Evolutionary conservation across 2,888 invertebrate species (phyloP).

Genomic region (Machimus rusticus): DNA sequence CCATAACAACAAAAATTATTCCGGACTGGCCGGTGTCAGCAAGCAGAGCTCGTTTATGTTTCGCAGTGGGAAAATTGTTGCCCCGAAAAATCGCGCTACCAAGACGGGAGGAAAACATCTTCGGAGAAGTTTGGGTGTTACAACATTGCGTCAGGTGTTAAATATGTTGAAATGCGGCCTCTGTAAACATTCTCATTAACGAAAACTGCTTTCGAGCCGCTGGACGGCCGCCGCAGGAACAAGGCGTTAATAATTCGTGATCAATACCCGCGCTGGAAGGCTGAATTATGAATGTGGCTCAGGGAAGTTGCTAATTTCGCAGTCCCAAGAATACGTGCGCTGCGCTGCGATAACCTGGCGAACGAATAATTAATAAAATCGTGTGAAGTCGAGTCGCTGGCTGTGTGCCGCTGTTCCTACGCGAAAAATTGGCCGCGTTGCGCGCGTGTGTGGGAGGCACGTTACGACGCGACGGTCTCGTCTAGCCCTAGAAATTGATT

Average conservation of each 20-base stretch:
- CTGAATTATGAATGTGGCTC: background rate
- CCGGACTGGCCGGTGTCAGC: background rate
- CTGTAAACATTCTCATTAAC: conserved; percentile 32
- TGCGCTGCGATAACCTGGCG: background rate
- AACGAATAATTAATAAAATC: background rate
- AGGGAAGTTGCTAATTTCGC: background rate
- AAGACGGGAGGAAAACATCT: background rate
- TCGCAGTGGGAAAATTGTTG: background rate
- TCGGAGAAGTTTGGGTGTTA: background rate
- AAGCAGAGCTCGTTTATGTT: background rate
- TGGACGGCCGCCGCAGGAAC: background rate
- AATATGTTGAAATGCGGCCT: background rate
- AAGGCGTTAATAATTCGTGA: conserved; percentile 25
- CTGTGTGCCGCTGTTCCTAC: background rate
- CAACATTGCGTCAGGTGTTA: conserved; percentile 29
- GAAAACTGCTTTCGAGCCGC: background rate
- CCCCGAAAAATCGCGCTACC: background rate
- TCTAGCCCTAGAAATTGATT: background rate
- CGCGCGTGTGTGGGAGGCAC: background rate
- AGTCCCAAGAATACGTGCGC: background rate
- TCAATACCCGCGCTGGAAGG: background rate
- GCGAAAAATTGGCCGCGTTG: background rate
- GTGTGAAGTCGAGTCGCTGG: background rate
- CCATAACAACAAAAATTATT: background rate
- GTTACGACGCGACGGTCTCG: background rate